Evolutionary conservation across 2,113 vertebrate species (phyloP), one percentile per base, ranked within the genome.

Genomic region (Camelus dromedarius): DNA sequence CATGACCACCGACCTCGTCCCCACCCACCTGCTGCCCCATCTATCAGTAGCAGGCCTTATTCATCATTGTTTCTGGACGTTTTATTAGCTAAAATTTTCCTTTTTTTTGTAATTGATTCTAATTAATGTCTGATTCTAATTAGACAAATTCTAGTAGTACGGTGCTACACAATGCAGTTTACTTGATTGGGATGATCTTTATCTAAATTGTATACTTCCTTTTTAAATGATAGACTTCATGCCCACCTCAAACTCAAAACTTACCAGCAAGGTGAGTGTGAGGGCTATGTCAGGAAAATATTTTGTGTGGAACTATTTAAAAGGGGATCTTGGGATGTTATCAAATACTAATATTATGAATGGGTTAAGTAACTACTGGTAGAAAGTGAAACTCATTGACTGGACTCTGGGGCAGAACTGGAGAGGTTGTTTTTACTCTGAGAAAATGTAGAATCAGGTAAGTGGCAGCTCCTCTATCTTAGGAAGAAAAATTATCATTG

Each of bases 351-450:
- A 56, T 89, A n/a, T 50, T 69, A 15, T 66, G 64, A 89, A 82
- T 77, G 64, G n/a, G 5, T 79, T 88, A 67, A 76, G 83, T 56
- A 24, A 70, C 35, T 42, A 46, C 6, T 30, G 20, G 9, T 24
- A 26, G 72, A 38, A 92, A 58, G 32, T 62, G 72, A 85, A 89
- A 82, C 42, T 85, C 28, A 42, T 83, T 66, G 69, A 19, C 66
- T 62, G 16, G 28, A 11, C 18, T 62, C 24, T 67, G 35, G 79
- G 50, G 58, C 60, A 58, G 64, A 88, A n/a, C 32, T 75, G 24
- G 26, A 67, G 48, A 86, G 50, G 60, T 28, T 67, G n/a, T 32
- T n/a, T 1, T 70, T 85, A 54, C 58, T 66, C 22, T 82, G 50
- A 42, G 67, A 64, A 89, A 77, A 89, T 32, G 58, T 67, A 75